Evolutionary conservation across 2,888 invertebrate genomes (phyloP).

Genomic region (Disparrhopalites patrizii): DNA sequence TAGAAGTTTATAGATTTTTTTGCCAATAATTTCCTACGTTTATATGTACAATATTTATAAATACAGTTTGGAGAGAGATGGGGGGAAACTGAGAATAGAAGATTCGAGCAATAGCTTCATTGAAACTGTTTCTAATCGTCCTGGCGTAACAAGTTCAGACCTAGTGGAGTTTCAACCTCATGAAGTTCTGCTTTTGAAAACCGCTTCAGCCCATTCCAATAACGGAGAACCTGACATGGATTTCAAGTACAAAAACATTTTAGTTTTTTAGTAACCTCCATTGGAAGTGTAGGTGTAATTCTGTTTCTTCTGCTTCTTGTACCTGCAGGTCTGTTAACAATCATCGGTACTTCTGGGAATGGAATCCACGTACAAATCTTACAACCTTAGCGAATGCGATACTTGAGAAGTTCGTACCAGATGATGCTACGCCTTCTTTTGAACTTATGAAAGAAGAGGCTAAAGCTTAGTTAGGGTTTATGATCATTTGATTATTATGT

Average conservation of each 20-base stretch:
- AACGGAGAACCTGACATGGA: too few species aligned
- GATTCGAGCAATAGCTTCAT: neutral
- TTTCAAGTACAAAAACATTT: too few species aligned
- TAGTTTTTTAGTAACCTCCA: too few species aligned
- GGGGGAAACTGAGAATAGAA: neutral
- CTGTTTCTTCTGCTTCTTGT: neutral
- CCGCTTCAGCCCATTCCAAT: neutral
- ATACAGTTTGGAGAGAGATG: neutral
- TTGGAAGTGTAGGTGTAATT: too few species aligned
- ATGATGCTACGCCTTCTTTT: neutral
- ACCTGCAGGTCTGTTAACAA: neutral
- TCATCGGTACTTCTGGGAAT: neutral
- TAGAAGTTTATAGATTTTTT: too few species aligned
- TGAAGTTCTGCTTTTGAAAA: slow-evolving; percentile 3
- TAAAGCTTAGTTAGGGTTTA: neutral
- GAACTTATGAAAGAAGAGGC: neutral
- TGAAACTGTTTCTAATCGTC: neutral
- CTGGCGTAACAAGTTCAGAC: neutral
- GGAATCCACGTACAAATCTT: neutral
- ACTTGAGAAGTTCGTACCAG: neutral
- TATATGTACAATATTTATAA: neutral
- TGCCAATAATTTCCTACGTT: too few species aligned
- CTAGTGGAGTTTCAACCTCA: neutral
- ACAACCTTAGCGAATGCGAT: neutral
- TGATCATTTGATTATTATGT: neutral